Conservation (phyloP, 30 jellyfish, hydroid and myxozoan genomes). For the Cassiopea andromeda region DNA sequence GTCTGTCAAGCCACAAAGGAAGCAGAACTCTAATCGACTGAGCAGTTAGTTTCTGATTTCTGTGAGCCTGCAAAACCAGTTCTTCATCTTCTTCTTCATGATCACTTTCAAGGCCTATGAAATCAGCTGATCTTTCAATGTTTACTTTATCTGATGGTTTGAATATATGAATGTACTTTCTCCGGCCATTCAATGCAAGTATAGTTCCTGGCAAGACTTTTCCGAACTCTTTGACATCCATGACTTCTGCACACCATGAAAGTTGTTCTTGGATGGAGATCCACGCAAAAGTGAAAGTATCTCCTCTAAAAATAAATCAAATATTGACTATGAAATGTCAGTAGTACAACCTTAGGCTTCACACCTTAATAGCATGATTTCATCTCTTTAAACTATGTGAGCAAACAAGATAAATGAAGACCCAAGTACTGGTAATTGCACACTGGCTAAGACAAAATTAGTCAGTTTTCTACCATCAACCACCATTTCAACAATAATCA, state of each 20-base stretch:
- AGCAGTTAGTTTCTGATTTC: conserved; percentile 60
- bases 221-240: conserved; percentile 91
- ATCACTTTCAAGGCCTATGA: conserved; percentile 94
- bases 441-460: no score
- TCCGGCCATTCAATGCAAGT: conserved; percentile 85
- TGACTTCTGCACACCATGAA: conserved; percentile 94
- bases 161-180: conserved; percentile 74
- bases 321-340: no score
- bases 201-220: conserved; percentile 92
- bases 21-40: conserved; percentile 48
- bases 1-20: conserved; percentile 88
- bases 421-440: no score
- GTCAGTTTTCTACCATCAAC: no score
- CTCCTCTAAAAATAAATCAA: conserved; percentile 49
- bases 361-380: no score
- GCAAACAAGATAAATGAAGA: no score
- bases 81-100: conserved; percentile 64
- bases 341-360: no score
- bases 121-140: conserved; percentile 57
- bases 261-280: conserved; percentile 85
- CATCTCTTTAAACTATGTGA: no score
- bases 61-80: conserved; percentile 6
- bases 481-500: no score
- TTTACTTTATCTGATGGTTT: conserved; percentile 50
- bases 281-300: conserved; percentile 74